These are phyloP conservation scores for Drosophila pegasa DNA, from an alignment of 2,888 invertebrate genomes.

Conservation along the genomic window DNA sequence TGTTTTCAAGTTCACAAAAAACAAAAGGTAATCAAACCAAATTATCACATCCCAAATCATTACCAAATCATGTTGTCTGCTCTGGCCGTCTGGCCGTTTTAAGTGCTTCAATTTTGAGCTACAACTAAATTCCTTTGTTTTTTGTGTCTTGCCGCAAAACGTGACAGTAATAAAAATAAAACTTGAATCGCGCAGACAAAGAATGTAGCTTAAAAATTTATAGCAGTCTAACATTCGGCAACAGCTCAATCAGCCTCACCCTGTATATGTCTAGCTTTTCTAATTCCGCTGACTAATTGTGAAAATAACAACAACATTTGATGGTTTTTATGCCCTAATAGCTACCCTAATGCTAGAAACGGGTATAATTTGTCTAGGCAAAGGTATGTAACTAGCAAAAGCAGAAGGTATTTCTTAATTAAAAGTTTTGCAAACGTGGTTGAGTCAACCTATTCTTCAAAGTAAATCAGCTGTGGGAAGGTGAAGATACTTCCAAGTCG, in stretches of 20 bases:
- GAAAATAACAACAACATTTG: slow-evolving; percentile 2
- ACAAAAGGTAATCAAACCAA: neutral
- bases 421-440: too few species aligned
- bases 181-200: neutral
- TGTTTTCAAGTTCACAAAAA: neutral
- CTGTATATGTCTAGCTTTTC: slow-evolving; percentile 21
- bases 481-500: neutral
- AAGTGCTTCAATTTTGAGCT: neutral
- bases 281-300: slow-evolving; percentile 69
- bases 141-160: neutral
- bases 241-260: neutral
- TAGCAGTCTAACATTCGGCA: neutral
- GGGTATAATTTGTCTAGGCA: neutral
- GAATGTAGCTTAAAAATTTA: slow-evolving; percentile 6
- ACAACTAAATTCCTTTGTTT: neutral
- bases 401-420: too few species aligned
- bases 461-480: too few species aligned
- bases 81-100: neutral
- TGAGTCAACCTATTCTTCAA: neutral
- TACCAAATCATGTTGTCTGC: neutral
- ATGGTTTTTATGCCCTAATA: neutral
- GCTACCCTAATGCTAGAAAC: neutral
- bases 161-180: slow-evolving; percentile 4
- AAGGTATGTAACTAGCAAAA: neutral
- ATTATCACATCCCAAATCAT: neutral